These are phyloP conservation scores for Stegostoma tigrinum DNA, from an alignment of 2,113 vertebrate genomes.

Conservation along the genomic window DNA sequence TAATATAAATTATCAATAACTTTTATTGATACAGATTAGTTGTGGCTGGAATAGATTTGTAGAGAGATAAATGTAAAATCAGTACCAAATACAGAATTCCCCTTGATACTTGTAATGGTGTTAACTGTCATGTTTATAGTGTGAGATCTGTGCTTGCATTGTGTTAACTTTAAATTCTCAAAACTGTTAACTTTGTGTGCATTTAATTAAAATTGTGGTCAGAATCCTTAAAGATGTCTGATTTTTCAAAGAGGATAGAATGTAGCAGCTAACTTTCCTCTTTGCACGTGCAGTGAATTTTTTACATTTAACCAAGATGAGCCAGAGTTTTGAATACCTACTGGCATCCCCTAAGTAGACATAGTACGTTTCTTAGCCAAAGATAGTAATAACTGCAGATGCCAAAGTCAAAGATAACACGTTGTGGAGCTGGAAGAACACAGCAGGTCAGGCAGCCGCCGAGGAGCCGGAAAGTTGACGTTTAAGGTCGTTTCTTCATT, in stretches of 20 bases:
- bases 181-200: neutral
- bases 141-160: neutral
- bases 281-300: neutral
- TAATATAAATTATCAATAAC: too few species aligned
- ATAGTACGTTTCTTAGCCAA: too few species aligned
- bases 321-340: neutral
- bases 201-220: neutral
- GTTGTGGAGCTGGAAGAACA: too few species aligned
- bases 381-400: too few species aligned
- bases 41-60: neutral
- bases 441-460: too few species aligned
- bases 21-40: neutral
- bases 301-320: neutral
- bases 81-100: neutral
- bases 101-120: neutral
- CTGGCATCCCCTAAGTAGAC: neutral
- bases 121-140: neutral
- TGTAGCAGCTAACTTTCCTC: neutral
- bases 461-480: too few species aligned
- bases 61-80: neutral
- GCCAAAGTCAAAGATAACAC: too few species aligned
- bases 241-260: neutral
- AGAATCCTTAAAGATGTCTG: neutral
- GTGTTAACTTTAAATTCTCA: neutral
- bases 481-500: too few species aligned